Conservation (phyloP, 2,113 vertebrate species). For the Mugil cephalus region DNA sequence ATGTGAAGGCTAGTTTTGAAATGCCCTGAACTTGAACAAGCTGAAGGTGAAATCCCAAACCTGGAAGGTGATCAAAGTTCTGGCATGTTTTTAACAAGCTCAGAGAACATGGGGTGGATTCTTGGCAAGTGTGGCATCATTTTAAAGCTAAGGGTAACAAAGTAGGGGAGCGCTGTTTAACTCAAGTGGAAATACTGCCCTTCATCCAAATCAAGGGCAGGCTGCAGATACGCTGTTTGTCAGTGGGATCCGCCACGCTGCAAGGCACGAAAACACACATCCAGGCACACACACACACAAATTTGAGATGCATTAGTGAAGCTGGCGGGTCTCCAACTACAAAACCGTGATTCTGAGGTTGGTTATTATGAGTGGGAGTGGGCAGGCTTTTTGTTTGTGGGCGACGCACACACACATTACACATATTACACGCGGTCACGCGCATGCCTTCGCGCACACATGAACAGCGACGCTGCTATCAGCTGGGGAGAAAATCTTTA, state of each 20-base stretch:
- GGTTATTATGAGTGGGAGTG: conserved; percentile 59
- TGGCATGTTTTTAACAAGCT: conserved; percentile 37
- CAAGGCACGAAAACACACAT: conserved; percentile 34
- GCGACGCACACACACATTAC: conserved; percentile 25
- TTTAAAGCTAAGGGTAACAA: conserved; percentile 56
- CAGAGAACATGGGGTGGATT: conserved; percentile 18
- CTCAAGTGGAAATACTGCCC: conserved; percentile 33
- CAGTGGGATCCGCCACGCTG: conserved; percentile 38
- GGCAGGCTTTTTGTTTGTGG: conserved; percentile 48
- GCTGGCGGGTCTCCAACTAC: conserved; percentile 57
- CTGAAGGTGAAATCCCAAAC: conserved; percentile 60
- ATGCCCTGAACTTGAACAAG: neutral
- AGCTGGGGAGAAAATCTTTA: conserved; percentile 51
- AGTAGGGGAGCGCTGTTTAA: conserved; percentile 31
- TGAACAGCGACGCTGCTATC: conserved; percentile 15
- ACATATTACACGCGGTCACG: conserved; percentile 17
- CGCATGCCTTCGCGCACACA: conserved; percentile 11
- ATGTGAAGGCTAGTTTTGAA: conserved; percentile 34
- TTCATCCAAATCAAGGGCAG: conserved; percentile 61
- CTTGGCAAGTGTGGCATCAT: conserved; percentile 6
- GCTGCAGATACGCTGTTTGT: conserved; percentile 31
- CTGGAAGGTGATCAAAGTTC: conserved; percentile 47
- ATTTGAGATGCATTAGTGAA: conserved; percentile 51
- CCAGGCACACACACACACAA: conserved; percentile 34
- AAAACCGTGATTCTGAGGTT: conserved; percentile 49